Conservation (phyloP, 2,113 vertebrate species). For the Pelodiscus sinensis region DNA sequence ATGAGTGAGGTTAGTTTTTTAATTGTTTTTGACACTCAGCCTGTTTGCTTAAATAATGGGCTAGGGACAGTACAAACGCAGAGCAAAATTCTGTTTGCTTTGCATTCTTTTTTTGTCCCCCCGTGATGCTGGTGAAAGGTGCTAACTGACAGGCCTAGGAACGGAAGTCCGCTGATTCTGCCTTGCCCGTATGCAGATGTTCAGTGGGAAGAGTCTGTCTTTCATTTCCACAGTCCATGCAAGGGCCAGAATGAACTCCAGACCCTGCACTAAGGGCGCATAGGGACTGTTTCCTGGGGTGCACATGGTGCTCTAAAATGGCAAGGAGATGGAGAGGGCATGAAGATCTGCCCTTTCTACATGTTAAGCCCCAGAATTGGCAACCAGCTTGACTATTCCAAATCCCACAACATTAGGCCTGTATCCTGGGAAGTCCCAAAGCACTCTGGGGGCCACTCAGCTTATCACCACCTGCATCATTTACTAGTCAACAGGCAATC, state of each 20-base stretch:
- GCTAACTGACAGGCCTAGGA: not conserved
- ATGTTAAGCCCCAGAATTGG: rapidly evolving
- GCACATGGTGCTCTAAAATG: not conserved
- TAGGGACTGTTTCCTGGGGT: not conserved
- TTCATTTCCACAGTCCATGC: not conserved
- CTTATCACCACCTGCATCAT: not conserved
- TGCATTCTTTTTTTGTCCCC: not conserved
- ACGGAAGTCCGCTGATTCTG: not conserved
- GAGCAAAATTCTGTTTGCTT: not conserved
- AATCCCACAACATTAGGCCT: not conserved
- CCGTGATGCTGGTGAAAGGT: not conserved
- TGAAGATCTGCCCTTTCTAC: rapidly evolving
- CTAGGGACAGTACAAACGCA: not conserved
- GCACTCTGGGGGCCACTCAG: not conserved
- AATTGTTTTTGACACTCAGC: not conserved
- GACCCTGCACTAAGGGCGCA: not conserved
- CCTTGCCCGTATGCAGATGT: not conserved
- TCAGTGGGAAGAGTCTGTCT: not conserved
- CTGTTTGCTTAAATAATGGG: not conserved
- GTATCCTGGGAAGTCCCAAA: not conserved
- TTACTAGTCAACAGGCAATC: not conserved
- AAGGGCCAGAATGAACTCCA: not conserved
- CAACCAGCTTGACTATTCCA: rapidly evolving
- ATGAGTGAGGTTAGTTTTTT: conserved; percentile 10
- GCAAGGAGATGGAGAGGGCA: not conserved